These are phyloP conservation scores for Abrostola triplasia DNA, from an alignment of 2,888 invertebrate genomes.

Conservation along the genomic window DNA sequence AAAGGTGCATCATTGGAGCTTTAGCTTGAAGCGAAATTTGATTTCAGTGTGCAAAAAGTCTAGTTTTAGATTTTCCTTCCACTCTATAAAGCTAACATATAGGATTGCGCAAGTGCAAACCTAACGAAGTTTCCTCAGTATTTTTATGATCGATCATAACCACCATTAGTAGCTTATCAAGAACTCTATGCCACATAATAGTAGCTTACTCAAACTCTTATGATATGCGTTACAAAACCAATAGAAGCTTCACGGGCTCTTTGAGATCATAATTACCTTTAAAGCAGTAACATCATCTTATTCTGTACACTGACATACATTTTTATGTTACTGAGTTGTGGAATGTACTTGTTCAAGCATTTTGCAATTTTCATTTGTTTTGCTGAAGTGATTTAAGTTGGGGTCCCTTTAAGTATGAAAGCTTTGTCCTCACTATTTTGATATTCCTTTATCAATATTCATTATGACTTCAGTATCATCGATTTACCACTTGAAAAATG, in stretches of 20 bases:
- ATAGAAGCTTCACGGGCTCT: conserved; percentile 14
- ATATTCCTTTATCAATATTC: no score
- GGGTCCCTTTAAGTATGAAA: no score
- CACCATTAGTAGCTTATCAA: conserved; percentile 16
- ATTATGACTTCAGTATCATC: no score
- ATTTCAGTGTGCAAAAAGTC: no score
- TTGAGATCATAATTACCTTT: conserved; percentile 16
- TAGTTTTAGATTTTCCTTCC: no score
- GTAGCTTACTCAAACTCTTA: conserved; percentile 9
- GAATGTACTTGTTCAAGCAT: background rate
- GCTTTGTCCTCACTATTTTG: no score
- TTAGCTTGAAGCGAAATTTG: no score
- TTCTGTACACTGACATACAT: conserved; percentile 21
- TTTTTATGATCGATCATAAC: conserved; percentile 29
- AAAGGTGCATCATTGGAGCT: no score
- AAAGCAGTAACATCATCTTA: conserved; percentile 18
- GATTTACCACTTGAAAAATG: no score
- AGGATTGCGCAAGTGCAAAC: conserved; percentile 37
- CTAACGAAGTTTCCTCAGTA: conserved; percentile 9
- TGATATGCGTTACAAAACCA: conserved; percentile 31
- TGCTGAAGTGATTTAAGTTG: no score
- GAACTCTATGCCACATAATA: conserved; percentile 23
- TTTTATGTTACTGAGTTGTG: background rate
- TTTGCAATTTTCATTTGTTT: background rate
- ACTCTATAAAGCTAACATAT: background rate